Base-by-base conservation (phyloP, 2,888 invertebrate species). In the Acleris laterana region DNA sequence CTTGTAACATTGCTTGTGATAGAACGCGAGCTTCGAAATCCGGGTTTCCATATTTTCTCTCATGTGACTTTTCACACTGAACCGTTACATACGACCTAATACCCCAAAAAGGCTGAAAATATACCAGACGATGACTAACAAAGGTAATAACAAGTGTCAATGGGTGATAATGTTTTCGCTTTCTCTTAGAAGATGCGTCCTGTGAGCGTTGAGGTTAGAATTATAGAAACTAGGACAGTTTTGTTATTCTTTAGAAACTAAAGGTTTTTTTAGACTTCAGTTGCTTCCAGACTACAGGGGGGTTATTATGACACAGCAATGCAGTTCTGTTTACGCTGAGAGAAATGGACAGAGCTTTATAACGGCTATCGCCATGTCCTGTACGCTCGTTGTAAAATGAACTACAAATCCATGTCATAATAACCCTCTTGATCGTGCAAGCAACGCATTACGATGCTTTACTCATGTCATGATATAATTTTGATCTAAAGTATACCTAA, bases 91-190 rank as follows among this genome's bases (percentile, higher is more conserved):
- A 25, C 16, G 66, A 66, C 61, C 66, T 48, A 57, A 57, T 66
- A 48, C 57, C 61, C 66, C 38, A 61, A 52, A 66, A 66, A 66
- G 62, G 50, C 46, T 57, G 51, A 66, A 57, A 66, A 66, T 44
- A 42, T 22, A 22, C 13, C 42, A 55, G 42, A 38, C 53, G 13
- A n/a, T 55, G 42, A 55, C 55, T 42, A 20, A 55, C 42, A 16
- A 11, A 1, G 38, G 20, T 19, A 13, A 38, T 17, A 0, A 19
- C 19, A 38, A 6, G n/a, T 25, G 17, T 28, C 46, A 46, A 46
- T 46, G 13, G 17, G 5, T 5, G 46, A 17, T 38, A 38, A 6
- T 49, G 49, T 49, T 49, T 49, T 49, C 20, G 11, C 49, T 20
- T 49, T 49, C 17, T 46, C 46, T 17, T 16, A 6, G n/a, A 46